Evolutionary conservation across 2,888 invertebrate genomes (phyloP).

Genomic region (Tiphia femorata): DNA sequence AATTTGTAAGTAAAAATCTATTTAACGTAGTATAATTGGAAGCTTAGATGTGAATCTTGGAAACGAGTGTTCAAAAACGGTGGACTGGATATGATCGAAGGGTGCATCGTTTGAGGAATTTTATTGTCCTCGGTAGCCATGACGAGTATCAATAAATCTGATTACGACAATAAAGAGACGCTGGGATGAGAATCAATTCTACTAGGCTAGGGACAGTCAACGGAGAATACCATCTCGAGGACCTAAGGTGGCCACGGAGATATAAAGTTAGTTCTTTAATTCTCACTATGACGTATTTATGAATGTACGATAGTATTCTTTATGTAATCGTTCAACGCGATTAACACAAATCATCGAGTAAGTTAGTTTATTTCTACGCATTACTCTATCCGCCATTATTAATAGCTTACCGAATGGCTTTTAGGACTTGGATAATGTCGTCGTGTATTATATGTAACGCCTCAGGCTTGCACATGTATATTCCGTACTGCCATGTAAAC

Average conservation of each 20-base stretch:
- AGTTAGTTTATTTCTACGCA: conserved; percentile 12
- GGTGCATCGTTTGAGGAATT: no score
- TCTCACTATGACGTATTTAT: conserved; percentile 31
- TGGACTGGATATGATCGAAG: no score
- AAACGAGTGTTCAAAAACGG: no score
- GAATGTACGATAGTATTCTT: conserved; percentile 35
- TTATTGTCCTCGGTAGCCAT: conserved; percentile 30
- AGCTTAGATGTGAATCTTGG: no score
- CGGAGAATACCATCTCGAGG: no score
- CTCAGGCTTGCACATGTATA: conserved; percentile 32
- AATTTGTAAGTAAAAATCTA: no score
- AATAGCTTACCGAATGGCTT: conserved; percentile 26
- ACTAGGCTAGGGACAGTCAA: no score
- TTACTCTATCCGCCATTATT: conserved; percentile 27
- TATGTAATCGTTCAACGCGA: background rate
- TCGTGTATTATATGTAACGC: conserved; percentile 43
- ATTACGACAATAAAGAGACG: no score
- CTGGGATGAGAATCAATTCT: no score
- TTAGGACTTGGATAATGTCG: conserved; percentile 31
- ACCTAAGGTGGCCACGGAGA: no score
- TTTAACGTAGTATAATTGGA: no score
- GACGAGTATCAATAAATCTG: conserved; percentile 41
- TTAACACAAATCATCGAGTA: conserved; percentile 6
- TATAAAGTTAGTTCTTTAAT: conserved; percentile 7
- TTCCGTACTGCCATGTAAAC: conserved; percentile 55